These are phyloP conservation scores for Ficedula albicollis DNA, from an alignment of 2,797 vertebrate genomes.

Conservation along the genomic window DNA sequence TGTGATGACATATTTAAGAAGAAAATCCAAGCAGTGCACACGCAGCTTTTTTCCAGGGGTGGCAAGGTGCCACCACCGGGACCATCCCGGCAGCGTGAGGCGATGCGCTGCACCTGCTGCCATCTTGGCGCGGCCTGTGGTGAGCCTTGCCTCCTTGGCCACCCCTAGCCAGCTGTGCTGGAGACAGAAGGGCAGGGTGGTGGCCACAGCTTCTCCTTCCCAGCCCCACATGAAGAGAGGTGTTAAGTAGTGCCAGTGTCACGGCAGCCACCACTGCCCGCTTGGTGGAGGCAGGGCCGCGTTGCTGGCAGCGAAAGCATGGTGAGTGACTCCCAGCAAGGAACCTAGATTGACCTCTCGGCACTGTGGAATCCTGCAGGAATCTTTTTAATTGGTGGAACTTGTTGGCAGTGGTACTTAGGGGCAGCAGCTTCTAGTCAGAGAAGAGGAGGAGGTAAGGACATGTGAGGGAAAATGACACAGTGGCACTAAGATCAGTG, in stretches of 20 bases:
- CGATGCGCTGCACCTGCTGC: background rate
- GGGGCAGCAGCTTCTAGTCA: background rate
- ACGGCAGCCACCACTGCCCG: background rate
- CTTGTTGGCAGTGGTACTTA: background rate
- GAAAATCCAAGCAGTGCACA: background rate
- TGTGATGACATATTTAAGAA: background rate
- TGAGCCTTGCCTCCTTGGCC: background rate
- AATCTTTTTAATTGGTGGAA: background rate
- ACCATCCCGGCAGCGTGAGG: background rate
- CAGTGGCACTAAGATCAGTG: background rate
- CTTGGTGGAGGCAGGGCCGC: background rate
- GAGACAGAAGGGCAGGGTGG: background rate
- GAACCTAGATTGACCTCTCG: background rate
- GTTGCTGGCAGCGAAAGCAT: background rate
- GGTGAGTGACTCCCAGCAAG: background rate
- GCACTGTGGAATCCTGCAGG: background rate
- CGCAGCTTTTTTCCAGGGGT: background rate
- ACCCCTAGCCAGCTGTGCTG: background rate
- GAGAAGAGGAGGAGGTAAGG: background rate
- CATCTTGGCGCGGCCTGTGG: background rate
- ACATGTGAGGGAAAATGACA: background rate
- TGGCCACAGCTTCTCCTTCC: background rate
- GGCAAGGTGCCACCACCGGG: background rate
- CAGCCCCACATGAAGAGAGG: background rate
- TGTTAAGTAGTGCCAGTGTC: background rate